phyloP scores from a whole-genome alignment of 1,140 invertebrate species.

The Lordiphosa collinella region DNA sequence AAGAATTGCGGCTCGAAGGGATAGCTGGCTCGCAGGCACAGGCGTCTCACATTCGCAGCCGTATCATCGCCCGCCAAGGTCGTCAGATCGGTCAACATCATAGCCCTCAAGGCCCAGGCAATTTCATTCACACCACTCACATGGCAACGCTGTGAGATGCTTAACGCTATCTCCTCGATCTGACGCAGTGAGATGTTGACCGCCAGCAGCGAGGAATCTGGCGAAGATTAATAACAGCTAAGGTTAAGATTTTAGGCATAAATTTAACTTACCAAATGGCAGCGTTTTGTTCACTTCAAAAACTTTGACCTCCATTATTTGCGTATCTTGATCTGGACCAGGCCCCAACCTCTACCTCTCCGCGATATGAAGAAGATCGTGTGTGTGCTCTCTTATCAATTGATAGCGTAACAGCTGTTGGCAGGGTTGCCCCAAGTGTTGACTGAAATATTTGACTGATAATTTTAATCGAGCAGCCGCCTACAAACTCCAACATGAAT shows the following conservation, averaged over 20 bases:
- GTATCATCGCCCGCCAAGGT: conserved; percentile 95
- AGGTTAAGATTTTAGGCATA: not conserved
- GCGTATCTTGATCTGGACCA: not conserved
- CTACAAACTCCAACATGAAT: conserved; percentile 3
- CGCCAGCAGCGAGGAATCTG: conserved; percentile 47
- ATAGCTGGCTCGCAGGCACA: conserved; percentile 83
- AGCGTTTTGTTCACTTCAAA: conserved; percentile 57
- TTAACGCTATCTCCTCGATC: conserved; percentile 53
- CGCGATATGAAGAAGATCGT: not conserved
- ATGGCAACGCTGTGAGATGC: conserved; percentile 46
- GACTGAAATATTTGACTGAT: conserved; percentile 7
- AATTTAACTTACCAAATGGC: conserved; percentile 47
- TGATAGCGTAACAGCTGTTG: conserved; percentile 34
- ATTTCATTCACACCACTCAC: conserved; percentile 80
- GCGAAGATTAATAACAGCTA: not conserved
- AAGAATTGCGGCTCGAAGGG: conserved; percentile 54
- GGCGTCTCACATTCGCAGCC: conserved; percentile 86
- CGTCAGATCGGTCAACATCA: conserved; percentile 95
- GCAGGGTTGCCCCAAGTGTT: conserved; percentile 32
- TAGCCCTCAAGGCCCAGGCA: conserved; percentile 89
- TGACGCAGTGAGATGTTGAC: conserved; percentile 55
- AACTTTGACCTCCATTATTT: conserved; percentile 35
- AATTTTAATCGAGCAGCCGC: conserved; percentile 11
- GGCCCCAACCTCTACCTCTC: conserved; percentile 3
- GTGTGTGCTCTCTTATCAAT: conserved; percentile 42